Percentiles rank a stretch among this genome's conserved stretches.
Evolutionary conservation across 37 sponge, comb jelly and placozoan genomes (phyloP).

Genomic region (Cliona cf. orientalis): DNA sequence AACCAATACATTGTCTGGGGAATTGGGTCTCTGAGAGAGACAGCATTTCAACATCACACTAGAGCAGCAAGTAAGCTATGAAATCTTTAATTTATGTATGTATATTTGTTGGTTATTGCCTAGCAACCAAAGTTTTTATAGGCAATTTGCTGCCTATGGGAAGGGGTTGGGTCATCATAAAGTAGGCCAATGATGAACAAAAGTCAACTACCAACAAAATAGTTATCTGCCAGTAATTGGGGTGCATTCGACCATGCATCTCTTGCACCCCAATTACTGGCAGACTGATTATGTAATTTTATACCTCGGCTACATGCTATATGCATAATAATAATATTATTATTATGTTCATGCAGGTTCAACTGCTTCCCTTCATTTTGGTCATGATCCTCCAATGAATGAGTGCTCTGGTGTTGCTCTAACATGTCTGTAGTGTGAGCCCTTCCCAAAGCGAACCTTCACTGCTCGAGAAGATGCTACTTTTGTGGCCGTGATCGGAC

Average conservation of each 20-base stretch:
- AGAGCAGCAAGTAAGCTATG: slow-evolving; percentile 43
- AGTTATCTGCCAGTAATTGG: too few relatives aligned
- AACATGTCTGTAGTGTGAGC: not conserved
- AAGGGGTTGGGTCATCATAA: too few relatives aligned
- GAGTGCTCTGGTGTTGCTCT: not conserved
- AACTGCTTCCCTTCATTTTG: slow-evolving; percentile 27
- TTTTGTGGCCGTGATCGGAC: slow-evolving; percentile 58
- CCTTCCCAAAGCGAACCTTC: not conserved
- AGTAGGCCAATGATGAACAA: too few relatives aligned
- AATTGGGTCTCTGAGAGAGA: slow-evolving; percentile 52
- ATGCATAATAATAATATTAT: too few relatives aligned
- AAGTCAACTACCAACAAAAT: too few relatives aligned
- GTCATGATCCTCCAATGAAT: slow-evolving; percentile 3
- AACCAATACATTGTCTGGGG: slow-evolving; percentile 69
- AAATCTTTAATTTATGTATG: too few relatives aligned
- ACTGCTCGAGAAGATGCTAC: not conserved
- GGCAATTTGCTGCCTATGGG: too few relatives aligned
- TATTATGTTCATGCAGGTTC: not conserved
- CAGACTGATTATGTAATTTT: not conserved
- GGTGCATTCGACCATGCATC: too few relatives aligned
- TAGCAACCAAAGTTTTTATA: too few relatives aligned
- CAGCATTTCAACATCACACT: slow-evolving; percentile 49
- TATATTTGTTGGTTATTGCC: not conserved
- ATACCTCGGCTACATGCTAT: not conserved
- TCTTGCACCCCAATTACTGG: too few relatives aligned